Evolutionary conservation across 2,797 vertebrate genomes (phyloP), one percentile per base, ranked within the genome.

Genomic region (Macropodus opercularis): DNA sequence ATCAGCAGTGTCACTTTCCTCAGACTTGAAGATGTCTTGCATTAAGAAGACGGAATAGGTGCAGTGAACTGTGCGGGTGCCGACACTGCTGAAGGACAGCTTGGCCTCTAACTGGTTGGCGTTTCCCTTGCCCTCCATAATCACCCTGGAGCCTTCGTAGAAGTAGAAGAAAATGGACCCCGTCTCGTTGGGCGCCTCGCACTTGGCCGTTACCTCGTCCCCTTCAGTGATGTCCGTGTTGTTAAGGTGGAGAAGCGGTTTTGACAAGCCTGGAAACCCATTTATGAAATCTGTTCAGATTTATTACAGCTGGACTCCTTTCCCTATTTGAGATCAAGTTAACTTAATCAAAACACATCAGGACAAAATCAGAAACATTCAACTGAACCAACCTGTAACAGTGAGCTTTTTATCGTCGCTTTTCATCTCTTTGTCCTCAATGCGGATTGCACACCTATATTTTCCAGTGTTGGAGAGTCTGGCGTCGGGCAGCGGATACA

Each of bases 361-460:
- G n/a, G n/a, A n/a, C n/a, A n/a, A n/a, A n/a, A n/a, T n/a, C n/a
- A n/a, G n/a, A n/a, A n/a, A 42, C 29, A 42, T 19, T 1, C 21
- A 54, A 14, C 15, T 38, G 6, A 49, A 63, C 81, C 39, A 14
- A 93, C 93, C 93, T 79, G 61, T 75, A 3, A 94, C 90, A 2
- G 3, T 76, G 35, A 94, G 83, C 2, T 55, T 66, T 52, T 49
- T 0, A 0, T 0, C 0, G 0, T 12, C 0, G 18, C 90, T 93
- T 2, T 1, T 5, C 31, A 0, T 0, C 0, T 1, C 0, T 14
- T 39, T n/a, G 3, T 5, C 38, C 0, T 29, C 6, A 11, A 81
- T 77, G 24, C 0, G 51, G 14, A 92, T 43, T 2, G 7, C 8
- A 55, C 93, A 94, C 13, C 10, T 47, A 44, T 93, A 94, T 11